phyloP scores from a whole-genome alignment of 2,888 invertebrate genomes.

The Drosophila mettleri region DNA sequence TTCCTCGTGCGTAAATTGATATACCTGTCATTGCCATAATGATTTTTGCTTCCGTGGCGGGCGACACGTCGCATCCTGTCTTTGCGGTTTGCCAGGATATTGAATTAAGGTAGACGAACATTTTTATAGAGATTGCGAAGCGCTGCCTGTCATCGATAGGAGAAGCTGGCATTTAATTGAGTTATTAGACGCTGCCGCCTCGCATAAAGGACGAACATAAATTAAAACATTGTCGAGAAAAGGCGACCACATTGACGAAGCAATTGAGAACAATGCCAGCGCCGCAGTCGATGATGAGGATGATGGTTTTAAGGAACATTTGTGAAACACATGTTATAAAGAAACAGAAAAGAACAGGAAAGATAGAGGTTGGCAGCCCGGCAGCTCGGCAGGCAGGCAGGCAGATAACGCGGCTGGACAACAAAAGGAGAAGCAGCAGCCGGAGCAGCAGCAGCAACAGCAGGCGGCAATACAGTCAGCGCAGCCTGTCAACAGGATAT shows the following conservation, averaged over 20 bases:
- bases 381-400: constrained; percentile 11
- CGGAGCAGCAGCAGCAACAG: constrained; percentile 34
- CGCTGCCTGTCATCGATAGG: constrained; percentile 60
- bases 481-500: constrained; percentile 81
- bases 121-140: constrained; percentile 64
- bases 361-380: constrained; percentile 5
- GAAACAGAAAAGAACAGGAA: constrained; percentile 41
- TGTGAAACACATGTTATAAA: constrained; percentile 73
- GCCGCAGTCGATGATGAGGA: constrained; percentile 42
- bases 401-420: constrained; percentile 58
- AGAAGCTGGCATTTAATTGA: constrained; percentile 68
- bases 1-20: constrained; percentile 72
- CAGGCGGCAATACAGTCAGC: constrained; percentile 55
- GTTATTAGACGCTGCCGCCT: constrained; percentile 65
- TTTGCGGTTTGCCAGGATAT: constrained; percentile 74
- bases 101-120: constrained; percentile 69
- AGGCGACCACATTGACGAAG: constrained; percentile 28
- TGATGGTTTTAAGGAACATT: constrained; percentile 60
- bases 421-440: constrained; percentile 51
- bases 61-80: constrained; percentile 59
- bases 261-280: constrained; percentile 21
- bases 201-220: constrained; percentile 63
- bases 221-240: constrained; percentile 65
- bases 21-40: constrained; percentile 75
- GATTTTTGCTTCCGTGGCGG: constrained; percentile 66